These are phyloP conservation scores for Crocuta crocuta DNA, from an alignment of 2,113 vertebrate genomes.

Conservation along the genomic window DNA sequence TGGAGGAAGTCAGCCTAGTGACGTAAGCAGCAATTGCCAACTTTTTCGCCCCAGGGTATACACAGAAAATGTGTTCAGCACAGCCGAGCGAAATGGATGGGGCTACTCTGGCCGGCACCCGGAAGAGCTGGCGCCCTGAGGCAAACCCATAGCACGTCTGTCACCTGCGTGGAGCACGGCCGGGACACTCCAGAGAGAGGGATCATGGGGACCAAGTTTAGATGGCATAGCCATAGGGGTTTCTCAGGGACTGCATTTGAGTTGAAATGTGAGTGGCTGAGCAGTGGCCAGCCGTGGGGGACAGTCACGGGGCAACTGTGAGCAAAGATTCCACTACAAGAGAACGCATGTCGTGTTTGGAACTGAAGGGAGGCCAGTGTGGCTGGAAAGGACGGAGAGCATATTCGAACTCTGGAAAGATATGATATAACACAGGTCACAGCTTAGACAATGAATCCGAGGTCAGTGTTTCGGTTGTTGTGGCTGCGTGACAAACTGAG, in stretches of 20 bases:
- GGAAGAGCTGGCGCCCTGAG: not conserved
- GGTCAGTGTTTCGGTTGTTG: rapidly evolving
- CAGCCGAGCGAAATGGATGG: not conserved
- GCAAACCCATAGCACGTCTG: rapidly evolving
- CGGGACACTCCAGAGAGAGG: rapidly evolving
- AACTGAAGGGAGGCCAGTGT: not conserved
- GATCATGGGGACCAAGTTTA: not conserved
- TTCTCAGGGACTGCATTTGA: not conserved
- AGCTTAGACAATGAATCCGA: not conserved
- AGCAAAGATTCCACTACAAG: not conserved
- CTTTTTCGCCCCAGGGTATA: not conserved
- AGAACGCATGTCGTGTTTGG: not conserved
- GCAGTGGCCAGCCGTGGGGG: rapidly evolving
- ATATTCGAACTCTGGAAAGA: not conserved
- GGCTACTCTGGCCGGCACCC: not conserved
- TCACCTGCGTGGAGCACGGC: not conserved
- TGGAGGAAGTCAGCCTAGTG: not conserved
- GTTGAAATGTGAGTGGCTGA: not conserved
- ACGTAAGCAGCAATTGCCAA: not conserved
- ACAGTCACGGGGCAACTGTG: too few species aligned
- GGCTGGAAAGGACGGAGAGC: not conserved
- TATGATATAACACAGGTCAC: not conserved
- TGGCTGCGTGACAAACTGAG: not conserved
- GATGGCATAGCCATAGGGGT: rapidly evolving
- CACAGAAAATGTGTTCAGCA: not conserved